A percentile compares a stretch with the other conserved stretches of the same genome.
phyloP scores from a whole-genome alignment of 2,113 vertebrate genomes.

The Telmatochromis sp. region DNA sequence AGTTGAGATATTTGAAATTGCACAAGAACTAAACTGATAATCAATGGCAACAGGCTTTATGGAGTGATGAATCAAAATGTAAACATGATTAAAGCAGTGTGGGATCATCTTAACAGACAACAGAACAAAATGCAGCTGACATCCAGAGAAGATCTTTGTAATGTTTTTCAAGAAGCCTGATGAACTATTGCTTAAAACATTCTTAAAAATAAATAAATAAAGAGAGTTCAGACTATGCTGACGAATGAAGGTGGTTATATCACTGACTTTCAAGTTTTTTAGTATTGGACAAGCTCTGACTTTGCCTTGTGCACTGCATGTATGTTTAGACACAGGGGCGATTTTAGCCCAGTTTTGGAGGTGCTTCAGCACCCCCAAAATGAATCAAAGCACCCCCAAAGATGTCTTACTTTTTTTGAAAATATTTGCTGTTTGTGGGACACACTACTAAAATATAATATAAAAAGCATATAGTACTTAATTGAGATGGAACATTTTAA shows the following conservation, averaged over 20 bases:
- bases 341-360: too few relatives aligned
- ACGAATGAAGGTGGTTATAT: not conserved
- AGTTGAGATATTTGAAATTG: not conserved
- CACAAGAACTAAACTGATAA: not conserved
- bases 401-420: too few relatives aligned
- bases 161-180: not conserved
- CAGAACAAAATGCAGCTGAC: not conserved
- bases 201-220: not conserved
- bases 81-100: not conserved
- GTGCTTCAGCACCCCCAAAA: too few relatives aligned
- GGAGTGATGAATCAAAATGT: not conserved
- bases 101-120: not conserved
- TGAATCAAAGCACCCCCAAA: too few relatives aligned
- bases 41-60: not conserved
- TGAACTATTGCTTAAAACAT: not conserved
- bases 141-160: not conserved
- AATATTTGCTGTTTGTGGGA: too few relatives aligned
- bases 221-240: not conserved
- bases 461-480: too few relatives aligned
- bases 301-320: not conserved
- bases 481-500: too few relatives aligned
- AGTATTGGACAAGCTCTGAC: not conserved
- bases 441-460: too few relatives aligned
- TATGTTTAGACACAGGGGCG: not conserved
- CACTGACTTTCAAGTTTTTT: not conserved